phyloP scores from a whole-genome alignment of 2,797 vertebrate genomes.

The Choloepus didactylus region DNA sequence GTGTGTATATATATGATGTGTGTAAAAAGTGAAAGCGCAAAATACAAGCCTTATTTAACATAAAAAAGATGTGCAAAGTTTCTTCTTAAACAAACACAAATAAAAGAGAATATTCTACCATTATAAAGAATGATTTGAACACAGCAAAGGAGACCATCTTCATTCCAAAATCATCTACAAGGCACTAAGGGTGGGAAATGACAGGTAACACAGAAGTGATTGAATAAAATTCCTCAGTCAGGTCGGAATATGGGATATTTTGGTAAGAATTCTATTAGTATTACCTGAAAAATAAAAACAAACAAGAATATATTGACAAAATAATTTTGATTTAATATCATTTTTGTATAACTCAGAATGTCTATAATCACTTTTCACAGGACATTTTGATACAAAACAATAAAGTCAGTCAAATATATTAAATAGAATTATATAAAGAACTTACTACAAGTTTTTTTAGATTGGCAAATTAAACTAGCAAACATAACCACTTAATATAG shows the following conservation, averaged over 20 bases:
- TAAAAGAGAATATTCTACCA: conserved; percentile 94
- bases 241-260: conserved; percentile 99
- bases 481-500: conserved; percentile 23
- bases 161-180: conserved; percentile 97
- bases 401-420: conserved; percentile 50
- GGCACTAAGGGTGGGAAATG: conserved; percentile 98
- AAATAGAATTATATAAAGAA: conserved; percentile 44
- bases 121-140: conserved; percentile 89
- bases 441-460: conserved; percentile 27
- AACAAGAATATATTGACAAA: conserved; percentile 82
- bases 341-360: conserved; percentile 62
- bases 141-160: conserved; percentile 93
- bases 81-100: conserved; percentile 94
- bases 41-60: conserved; percentile 91
- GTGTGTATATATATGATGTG: conserved; percentile 13
- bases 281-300: conserved; percentile 93
- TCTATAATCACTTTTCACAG: conserved; percentile 50
- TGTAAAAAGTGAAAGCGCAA: conserved; percentile 92
- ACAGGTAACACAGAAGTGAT: conserved; percentile 91
- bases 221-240: conserved; percentile 93
- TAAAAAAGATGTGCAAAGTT: conserved; percentile 97
- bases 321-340: conserved; percentile 67
- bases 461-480: conserved; percentile 53
- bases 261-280: conserved; percentile 99
- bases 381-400: conserved; percentile 46